These are phyloP conservation scores for Mohoua ochrocephala DNA, from an alignment of 2,113 vertebrate species.

Conservation along the genomic window DNA sequence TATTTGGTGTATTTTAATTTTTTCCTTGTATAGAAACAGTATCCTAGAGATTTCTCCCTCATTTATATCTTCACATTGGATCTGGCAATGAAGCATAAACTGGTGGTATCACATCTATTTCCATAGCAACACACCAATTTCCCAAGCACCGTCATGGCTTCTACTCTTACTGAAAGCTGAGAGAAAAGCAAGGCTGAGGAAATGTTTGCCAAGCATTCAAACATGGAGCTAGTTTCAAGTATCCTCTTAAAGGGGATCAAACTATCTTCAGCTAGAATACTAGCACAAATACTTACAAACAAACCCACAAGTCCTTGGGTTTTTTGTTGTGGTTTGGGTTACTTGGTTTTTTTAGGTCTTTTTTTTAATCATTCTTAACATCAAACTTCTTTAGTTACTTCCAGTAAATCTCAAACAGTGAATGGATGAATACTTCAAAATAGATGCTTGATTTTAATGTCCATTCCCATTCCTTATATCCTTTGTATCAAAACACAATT, in stretches of 20 bases:
- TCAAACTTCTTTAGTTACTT: not conserved
- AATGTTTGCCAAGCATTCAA: not conserved
- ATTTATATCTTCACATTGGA: not conserved
- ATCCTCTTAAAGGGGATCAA: not conserved
- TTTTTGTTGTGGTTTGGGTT: not conserved
- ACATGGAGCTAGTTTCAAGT: not conserved
- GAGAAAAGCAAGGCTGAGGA: not conserved
- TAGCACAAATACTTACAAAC: not conserved
- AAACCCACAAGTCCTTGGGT: not conserved
- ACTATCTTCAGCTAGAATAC: not conserved
- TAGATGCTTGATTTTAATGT: not conserved
- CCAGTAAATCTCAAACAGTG: not conserved
- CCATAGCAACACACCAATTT: conserved; percentile 35
- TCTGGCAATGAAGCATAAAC: not conserved
- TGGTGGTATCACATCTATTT: not conserved
- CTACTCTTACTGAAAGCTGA: not conserved
- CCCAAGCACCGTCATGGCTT: not conserved
- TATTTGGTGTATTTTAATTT: not conserved
- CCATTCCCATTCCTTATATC: not conserved
- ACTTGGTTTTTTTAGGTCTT: not conserved
- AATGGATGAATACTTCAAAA: not conserved
- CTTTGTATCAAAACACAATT: not conserved
- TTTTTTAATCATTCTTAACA: not conserved
- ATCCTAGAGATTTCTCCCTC: not conserved
- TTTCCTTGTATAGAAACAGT: not conserved